A percentile compares a stretch with the other conserved stretches of the same genome.
These are phyloP conservation scores for Micromesistius poutassou DNA, from an alignment of 2,797 vertebrate species.

Conservation along the genomic window DNA sequence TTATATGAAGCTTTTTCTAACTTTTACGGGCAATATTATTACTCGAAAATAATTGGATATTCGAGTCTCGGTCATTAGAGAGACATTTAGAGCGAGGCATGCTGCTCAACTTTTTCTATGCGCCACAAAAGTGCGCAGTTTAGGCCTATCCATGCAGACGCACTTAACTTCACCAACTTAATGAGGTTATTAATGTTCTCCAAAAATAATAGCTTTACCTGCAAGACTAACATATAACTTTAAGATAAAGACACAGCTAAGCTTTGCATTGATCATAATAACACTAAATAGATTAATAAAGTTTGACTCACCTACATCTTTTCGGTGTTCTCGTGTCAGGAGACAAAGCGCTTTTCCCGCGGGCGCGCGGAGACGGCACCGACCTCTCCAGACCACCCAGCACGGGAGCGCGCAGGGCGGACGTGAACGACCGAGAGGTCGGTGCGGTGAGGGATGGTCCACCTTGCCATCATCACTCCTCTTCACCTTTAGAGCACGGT, in stretches of 20 bases:
- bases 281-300: neutral
- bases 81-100: neutral
- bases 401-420: conserved; percentile 59
- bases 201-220: neutral
- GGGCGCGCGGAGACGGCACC: conserved; percentile 68
- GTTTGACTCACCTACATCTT: neutral
- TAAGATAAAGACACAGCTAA: neutral
- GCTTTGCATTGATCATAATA: neutral
- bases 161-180: neutral
- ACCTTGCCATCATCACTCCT: neutral
- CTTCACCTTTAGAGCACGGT: neutral
- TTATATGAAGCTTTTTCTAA: neutral
- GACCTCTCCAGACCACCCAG: conserved; percentile 55
- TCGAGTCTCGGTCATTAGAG: neutral
- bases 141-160: neutral
- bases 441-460: conserved; percentile 4
- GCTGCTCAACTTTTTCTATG: neutral
- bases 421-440: conserved; percentile 32
- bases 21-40: neutral
- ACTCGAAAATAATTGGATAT: neutral
- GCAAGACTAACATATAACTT: neutral
- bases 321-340: conserved; percentile 18
- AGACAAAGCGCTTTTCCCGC: conserved; percentile 35
- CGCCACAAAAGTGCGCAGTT: neutral
- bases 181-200: neutral